Base-by-base conservation (phyloP, 2,888 invertebrate genomes). In the Drepana falcataria region DNA sequence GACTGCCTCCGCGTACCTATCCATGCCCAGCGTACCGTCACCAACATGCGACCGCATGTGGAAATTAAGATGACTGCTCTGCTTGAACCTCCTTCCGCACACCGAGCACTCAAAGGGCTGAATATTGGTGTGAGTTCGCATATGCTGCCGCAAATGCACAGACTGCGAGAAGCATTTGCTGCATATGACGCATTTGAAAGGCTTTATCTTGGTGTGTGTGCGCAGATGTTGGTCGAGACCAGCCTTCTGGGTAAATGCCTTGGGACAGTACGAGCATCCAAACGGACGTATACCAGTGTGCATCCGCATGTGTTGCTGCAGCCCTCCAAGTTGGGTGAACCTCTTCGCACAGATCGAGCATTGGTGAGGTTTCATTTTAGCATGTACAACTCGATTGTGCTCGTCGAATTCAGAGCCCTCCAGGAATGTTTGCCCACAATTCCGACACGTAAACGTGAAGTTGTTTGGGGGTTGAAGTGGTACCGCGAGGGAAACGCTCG, bases 91-190 rank as follows among this genome's bases (percentile, higher is more conserved):
- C 41, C 85, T 75, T 1, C 81, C 79, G 55, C 91, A 91, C 0
- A 85, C 68, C 0, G 79, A 73, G 60, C 91, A 91, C 62, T 82
- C 83, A 59, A 91, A 91, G 0, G 91, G 91, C 59, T 91, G 91
- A 51, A 91, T 89, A 61, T 90, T 91, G 0, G 91, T 91, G 60
- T 91, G 91, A 0, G 90, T 90, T 0, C 91, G 75, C 91, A 91
- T 91, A 65, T 91, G 91, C 64, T 91, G 91, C 1, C 85, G 74
- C 44, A 91, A 72, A 57, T 91, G 91, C 1, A 91, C 90, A 0
- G 91, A 90, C 56, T 91, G 91, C 0, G 91, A 90, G 63, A 91
- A 91, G 51, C 85, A 81, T 58, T 89, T 90, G 58, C 74, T 77
- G 59, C 91, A 91, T 56, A 91, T 81, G 0, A 91, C 84, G 62